phyloP scores from a whole-genome alignment of 2,797 vertebrate species.

The Siniperca obscura region DNA sequence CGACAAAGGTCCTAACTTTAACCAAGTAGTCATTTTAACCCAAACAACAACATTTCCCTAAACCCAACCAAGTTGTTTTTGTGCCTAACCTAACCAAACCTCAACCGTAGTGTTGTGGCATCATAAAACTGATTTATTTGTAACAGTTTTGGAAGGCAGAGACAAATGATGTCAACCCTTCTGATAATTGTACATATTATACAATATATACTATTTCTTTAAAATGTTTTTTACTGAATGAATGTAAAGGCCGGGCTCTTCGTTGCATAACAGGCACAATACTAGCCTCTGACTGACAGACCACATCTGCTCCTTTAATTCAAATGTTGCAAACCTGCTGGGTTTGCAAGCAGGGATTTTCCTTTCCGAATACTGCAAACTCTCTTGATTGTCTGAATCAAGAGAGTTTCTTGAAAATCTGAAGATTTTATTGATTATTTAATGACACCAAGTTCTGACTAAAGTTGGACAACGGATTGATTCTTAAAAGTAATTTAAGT shows the following conservation, averaged over 20 bases:
- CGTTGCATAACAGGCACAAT: background rate
- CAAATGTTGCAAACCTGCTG: slow-evolving; percentile 26
- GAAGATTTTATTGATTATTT: slow-evolving; percentile 7
- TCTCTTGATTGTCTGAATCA: background rate
- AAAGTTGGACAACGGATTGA: background rate
- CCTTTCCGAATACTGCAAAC: slow-evolving; percentile 2
- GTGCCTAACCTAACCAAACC: background rate
- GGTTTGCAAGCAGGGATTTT: slow-evolving; percentile 1
- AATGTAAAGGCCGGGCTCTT: background rate
- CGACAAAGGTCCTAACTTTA: too few relatives aligned
- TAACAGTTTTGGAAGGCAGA: background rate
- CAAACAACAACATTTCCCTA: background rate
- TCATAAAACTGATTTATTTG: too few relatives aligned
- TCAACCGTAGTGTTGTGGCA: background rate
- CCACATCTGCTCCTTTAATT: slow-evolving; percentile 34
- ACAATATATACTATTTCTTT: background rate
- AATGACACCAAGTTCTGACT: background rate
- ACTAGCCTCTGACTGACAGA: slow-evolving; percentile 15
- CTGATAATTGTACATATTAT: background rate
- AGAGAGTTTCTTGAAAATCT: too few relatives aligned
- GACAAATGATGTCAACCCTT: background rate
- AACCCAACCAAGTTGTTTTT: background rate
- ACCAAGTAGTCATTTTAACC: background rate
- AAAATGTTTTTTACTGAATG: background rate
- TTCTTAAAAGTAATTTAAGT: background rate